A percentile compares a stretch with the other conserved stretches of the same genome.
Evolutionary conservation across 1,140 invertebrate species (phyloP).

Genomic region (Diploscapter pachys): DNA sequence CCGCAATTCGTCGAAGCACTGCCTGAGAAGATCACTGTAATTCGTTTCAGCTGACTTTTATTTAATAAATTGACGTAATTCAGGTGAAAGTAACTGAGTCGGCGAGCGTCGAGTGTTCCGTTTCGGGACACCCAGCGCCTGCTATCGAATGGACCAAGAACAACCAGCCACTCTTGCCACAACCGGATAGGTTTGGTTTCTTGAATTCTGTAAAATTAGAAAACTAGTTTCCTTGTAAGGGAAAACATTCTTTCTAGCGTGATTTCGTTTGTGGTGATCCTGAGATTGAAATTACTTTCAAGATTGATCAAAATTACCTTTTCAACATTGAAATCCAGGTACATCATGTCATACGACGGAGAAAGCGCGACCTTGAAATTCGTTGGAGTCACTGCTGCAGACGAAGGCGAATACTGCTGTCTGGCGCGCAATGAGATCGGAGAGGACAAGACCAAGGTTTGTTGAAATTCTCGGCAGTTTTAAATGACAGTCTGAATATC

Average conservation of each 20-base stretch:
- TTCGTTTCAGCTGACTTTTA: neutral
- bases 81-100: constrained; percentile 38
- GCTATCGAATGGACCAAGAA: constrained; percentile 51
- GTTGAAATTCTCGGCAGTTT: neutral
- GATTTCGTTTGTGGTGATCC: no score
- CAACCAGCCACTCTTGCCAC: constrained; percentile 27
- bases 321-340: constrained; percentile 1
- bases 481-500: neutral
- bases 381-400: constrained; percentile 76
- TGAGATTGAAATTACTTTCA: no score
- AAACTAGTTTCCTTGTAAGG: neutral
- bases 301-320: no score
- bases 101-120: constrained; percentile 50
- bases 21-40: constrained; percentile 40
- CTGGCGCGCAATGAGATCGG: constrained; percentile 76
- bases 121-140: constrained; percentile 42
- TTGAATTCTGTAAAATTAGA: neutral
- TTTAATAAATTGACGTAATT: neutral
- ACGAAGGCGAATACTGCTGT: constrained; percentile 91
- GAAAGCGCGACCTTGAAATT: constrained; percentile 71
- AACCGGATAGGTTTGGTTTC: constrained; percentile 24
- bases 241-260: no score
- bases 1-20: constrained; percentile 55
- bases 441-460: constrained; percentile 14
- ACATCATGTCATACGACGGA: constrained; percentile 49